phyloP scores from a whole-genome alignment of 37 sponge, comb jelly and placozoan species.

The Oscarella lobularis region DNA sequence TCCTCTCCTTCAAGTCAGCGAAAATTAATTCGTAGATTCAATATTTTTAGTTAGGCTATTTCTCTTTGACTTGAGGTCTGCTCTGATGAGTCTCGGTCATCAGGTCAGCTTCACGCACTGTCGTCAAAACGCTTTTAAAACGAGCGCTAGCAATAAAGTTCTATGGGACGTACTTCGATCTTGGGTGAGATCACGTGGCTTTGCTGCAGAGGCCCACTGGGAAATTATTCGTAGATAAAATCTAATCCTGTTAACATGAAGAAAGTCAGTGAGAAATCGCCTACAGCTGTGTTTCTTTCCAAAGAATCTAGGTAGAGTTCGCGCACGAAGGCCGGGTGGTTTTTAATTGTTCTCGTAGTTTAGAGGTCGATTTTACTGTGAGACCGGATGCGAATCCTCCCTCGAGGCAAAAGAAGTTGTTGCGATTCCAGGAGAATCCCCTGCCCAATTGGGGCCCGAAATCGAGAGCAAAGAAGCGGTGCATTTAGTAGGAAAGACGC shows the following conservation, averaged over 20 bases:
- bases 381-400: slow-evolving; percentile 67
- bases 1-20: slow-evolving; percentile 69
- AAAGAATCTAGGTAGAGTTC: slow-evolving; percentile 41
- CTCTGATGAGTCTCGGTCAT: slow-evolving; percentile 80
- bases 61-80: slow-evolving; percentile 55
- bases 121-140: slow-evolving; percentile 71
- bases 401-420: slow-evolving; percentile 51
- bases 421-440: slow-evolving; percentile 85
- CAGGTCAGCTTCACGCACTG: slow-evolving; percentile 77
- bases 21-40: too few relatives aligned
- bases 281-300: slow-evolving; percentile 53
- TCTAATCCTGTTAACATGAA: slow-evolving; percentile 23
- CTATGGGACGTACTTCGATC: slow-evolving; percentile 94
- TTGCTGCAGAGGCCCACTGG: too few relatives aligned
- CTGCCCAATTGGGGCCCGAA: slow-evolving; percentile 98
- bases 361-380: slow-evolving; percentile 46
- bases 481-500: background rate
- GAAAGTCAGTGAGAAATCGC: slow-evolving; percentile 24
- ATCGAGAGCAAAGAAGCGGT: slow-evolving; percentile 80
- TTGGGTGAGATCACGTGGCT: too few relatives aligned
- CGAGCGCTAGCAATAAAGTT: slow-evolving; percentile 71
- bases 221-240: background rate
- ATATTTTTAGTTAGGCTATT: background rate
- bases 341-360: slow-evolving; percentile 15
- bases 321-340: background rate